Conservation (phyloP, 2,888 invertebrate genomes). For the Ennomos quercinarius region DNA sequence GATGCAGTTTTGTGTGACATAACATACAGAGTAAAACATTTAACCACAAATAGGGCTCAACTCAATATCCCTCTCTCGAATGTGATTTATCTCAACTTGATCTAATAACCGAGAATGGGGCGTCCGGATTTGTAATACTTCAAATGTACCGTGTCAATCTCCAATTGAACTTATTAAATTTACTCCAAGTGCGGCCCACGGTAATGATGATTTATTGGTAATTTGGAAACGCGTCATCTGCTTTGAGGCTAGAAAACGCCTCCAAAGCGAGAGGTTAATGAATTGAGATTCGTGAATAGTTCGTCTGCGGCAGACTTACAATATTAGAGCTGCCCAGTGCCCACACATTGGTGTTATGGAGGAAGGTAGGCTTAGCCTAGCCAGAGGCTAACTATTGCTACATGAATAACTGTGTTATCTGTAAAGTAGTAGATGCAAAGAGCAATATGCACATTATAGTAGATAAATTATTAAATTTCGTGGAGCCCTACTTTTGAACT, state of each 20-base stretch:
- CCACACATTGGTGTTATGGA: not conserved
- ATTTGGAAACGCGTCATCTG: conserved; percentile 40
- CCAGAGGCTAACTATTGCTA: no score
- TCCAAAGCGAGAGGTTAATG: conserved; percentile 6
- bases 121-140: conserved; percentile 63
- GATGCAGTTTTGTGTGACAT: not conserved
- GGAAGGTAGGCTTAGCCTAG: not conserved
- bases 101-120: conserved; percentile 60
- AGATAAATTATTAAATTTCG: no score
- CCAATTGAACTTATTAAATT: conserved; percentile 79
- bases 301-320: not conserved
- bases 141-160: conserved; percentile 72
- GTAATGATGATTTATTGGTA: conserved; percentile 67
- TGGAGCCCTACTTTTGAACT: no score
- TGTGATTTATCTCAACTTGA: conserved; percentile 47
- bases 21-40: conserved; percentile 1
- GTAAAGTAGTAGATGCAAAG: no score
- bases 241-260: conserved; percentile 13
- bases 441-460: no score
- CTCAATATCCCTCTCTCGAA: conserved; percentile 38
- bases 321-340: not conserved
- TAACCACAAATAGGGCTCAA: conserved; percentile 26
- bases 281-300: conserved; percentile 1
- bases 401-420: no score
- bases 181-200: conserved; percentile 56